Conservation (phyloP, 2,888 invertebrate genomes). For the Tholera decimalis region DNA sequence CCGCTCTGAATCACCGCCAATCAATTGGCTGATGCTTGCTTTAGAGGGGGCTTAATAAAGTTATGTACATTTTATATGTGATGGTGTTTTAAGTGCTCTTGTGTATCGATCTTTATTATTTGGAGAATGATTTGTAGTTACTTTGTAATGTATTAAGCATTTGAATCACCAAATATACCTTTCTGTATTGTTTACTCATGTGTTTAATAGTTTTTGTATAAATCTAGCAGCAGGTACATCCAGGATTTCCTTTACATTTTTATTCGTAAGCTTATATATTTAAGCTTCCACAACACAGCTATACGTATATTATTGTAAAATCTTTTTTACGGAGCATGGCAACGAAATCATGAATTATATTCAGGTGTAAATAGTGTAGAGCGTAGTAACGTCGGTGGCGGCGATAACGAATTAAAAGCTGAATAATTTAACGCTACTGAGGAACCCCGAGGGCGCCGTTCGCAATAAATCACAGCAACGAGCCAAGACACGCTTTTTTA, state of each 20-base stretch:
- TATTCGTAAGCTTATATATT: conserved; percentile 21
- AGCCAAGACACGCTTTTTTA: conserved; percentile 84
- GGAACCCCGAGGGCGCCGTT: conserved; percentile 75
- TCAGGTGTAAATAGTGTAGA: conserved; percentile 87
- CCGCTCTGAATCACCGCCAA: conserved; percentile 52
- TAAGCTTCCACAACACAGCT: conserved; percentile 6
- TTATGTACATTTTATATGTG: conserved; percentile 31
- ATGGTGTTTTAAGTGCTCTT: conserved; percentile 16
- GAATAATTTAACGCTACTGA: conserved; percentile 89
- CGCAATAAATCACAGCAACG: conserved; percentile 87
- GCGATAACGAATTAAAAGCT: conserved; percentile 90
- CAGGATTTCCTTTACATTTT: conserved; percentile 1
- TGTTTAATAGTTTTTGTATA: neutral
- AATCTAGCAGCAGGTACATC: neutral
- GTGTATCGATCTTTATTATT: neutral
- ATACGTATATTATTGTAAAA: conserved; percentile 38
- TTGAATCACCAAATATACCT: too few species aligned
- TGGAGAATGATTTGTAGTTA: neutral
- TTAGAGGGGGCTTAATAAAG: conserved; percentile 32
- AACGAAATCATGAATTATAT: conserved; percentile 85
- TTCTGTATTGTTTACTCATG: too few species aligned
- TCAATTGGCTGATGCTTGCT: conserved; percentile 53
- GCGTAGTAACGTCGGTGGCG: conserved; percentile 83
- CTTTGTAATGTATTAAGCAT: neutral
- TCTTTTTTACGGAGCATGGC: conserved; percentile 56